Evolutionary conservation across 2,888 invertebrate species (phyloP).

Genomic region (Leptopilina syphax): DNA sequence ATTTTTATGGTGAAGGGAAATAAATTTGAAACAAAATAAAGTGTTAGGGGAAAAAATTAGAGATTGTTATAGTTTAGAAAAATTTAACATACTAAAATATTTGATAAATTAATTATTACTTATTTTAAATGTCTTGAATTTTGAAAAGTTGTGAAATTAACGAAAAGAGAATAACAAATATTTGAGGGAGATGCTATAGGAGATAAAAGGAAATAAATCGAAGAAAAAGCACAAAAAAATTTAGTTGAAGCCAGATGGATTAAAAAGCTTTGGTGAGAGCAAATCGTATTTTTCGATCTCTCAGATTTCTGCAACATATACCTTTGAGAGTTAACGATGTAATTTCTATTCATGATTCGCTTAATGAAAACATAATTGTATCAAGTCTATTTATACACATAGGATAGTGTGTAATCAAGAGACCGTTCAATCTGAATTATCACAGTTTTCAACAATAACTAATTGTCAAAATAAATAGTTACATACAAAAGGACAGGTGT

Average conservation of each 20-base stretch:
- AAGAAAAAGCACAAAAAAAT: constrained; percentile 15
- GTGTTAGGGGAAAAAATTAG: too few species aligned
- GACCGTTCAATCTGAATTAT: background rate
- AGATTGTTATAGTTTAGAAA: too few species aligned
- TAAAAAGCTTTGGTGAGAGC: background rate
- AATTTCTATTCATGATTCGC: constrained; percentile 61
- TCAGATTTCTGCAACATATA: constrained; percentile 40
- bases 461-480: background rate
- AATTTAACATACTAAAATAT: too few species aligned
- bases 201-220: background rate
- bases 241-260: constrained; percentile 10
- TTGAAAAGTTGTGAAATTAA: background rate
- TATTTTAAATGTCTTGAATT: too few species aligned
- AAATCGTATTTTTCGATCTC: constrained; percentile 13
- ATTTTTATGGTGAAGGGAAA: too few species aligned
- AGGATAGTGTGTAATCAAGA: background rate
- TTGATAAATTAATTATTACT: too few species aligned
- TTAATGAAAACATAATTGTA: constrained; percentile 59
- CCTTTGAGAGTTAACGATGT: constrained; percentile 56
- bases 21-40: too few species aligned
- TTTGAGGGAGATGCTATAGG: background rate
- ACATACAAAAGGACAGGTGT: background rate
- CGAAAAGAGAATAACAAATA: background rate
- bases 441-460: background rate
- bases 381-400: constrained; percentile 50